Conservation (phyloP, 92 coral and sea anemone species). For the Heteractis magnifica region DNA sequence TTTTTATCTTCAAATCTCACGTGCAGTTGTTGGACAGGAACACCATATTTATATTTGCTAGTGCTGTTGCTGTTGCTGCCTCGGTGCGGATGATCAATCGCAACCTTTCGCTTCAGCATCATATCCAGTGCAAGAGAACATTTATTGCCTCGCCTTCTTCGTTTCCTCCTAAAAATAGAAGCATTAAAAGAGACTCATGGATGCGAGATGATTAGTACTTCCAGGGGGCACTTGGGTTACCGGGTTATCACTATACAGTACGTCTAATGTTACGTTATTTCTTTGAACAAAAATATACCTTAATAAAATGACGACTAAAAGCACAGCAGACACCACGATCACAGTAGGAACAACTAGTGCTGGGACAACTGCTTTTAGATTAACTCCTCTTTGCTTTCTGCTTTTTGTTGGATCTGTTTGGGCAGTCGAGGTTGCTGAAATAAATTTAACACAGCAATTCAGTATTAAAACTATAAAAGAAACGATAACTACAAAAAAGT, state of each 20-base stretch:
- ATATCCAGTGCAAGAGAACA: slow-evolving; percentile 18
- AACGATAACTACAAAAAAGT: no score
- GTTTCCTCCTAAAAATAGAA: slow-evolving; percentile 22
- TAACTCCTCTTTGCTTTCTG: slow-evolving; percentile 5
- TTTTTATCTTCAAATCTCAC: slow-evolving; percentile 38
- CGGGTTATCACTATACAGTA: no score
- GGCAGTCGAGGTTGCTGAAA: slow-evolving; percentile 9
- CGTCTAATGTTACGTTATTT: no score
- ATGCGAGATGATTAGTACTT: no score
- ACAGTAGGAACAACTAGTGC: slow-evolving; percentile 45
- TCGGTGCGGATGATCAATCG: slow-evolving; percentile 17
- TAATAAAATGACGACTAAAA: slow-evolving; percentile 21
- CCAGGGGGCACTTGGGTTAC: no score
- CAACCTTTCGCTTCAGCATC: slow-evolving; percentile 22
- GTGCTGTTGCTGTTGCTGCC: not conserved
- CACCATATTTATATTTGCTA: slow-evolving; percentile 1
- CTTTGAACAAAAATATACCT: slow-evolving; percentile 8
- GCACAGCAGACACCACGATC: slow-evolving; percentile 22
- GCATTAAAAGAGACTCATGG: no score
- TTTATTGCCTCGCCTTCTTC: slow-evolving; percentile 26
- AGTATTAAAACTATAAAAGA: not conserved
- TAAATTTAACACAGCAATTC: not conserved
- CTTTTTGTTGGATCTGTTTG: not conserved
- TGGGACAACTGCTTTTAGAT: slow-evolving; percentile 40
- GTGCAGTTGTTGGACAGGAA: slow-evolving; percentile 25